Evolutionary conservation across 2,888 invertebrate species (phyloP), one percentile per base, ranked within the genome.

Genomic region (Xestoiulus laeticollis): DNA sequence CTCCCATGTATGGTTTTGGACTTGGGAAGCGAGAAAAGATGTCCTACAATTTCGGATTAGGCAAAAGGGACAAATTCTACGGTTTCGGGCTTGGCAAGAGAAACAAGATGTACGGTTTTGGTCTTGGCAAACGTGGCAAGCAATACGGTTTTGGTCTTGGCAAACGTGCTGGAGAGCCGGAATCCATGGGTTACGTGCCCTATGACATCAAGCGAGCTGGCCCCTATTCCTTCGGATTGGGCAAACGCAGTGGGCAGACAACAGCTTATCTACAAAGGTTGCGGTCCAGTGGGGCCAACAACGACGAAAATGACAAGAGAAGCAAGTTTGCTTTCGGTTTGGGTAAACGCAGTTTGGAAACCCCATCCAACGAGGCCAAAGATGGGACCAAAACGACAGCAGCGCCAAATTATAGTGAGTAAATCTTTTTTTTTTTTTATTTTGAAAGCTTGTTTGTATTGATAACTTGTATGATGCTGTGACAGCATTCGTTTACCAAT

Each of bases 41-140:
- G 53, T 16, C 43, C 1, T 85, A 87, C 44, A 38, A 53, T 22
- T 87, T 85, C n/a, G 87, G 87, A 2, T n/a, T 87, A 14, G 87
- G 87, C 8, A 87, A 87, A 85, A 30, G 87, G 22, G 85, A 87
- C 22, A 48, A 85, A 53, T 48, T 83, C 22, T 87, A 87, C 38
- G 85, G 33, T 43, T 87, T 87, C 84, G 87, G 87, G n/a, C 30
- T 87, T 33, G 87, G 87, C 32, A 87, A 87, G 33, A 16, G 87
- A 14, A 32, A 43, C 8, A 33, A 38, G 33, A 43, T 44, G 44
- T 87, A 87, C 48, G 82, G 82, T 10, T 87, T 87, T 44, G 87
- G 87, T 22, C 44, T 87, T 14, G 87, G 87, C 44, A 87, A 87
- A 38, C 82, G 87, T 8, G 32, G 38, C 68, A 53, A 87, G 16